These are phyloP conservation scores for Lapara coniferarum DNA, from an alignment of 2,888 invertebrate genomes.

Conservation along the genomic window DNA sequence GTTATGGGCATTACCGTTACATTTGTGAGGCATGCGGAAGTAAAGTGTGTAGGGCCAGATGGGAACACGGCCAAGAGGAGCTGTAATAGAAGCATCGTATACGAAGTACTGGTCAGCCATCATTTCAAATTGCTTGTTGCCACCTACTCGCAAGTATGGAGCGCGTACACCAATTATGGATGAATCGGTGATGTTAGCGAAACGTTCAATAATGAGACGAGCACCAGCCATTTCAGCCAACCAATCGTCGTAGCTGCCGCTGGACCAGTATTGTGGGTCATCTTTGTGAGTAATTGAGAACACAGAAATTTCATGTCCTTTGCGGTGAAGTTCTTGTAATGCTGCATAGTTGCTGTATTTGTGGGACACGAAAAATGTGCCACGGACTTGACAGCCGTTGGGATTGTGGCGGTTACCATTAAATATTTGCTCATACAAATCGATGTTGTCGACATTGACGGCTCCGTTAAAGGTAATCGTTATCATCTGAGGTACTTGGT, in stretches of 20 bases:
- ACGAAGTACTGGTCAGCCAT: slow-evolving; percentile 97
- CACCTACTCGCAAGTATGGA: slow-evolving; percentile 94
- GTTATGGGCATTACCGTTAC: slow-evolving; percentile 96
- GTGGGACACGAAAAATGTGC: slow-evolving; percentile 96
- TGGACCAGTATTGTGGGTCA: slow-evolving; percentile 94
- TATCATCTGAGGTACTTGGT: slow-evolving; percentile 96
- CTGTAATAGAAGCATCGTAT: slow-evolving; percentile 97
- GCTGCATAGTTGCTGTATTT: slow-evolving; percentile 96
- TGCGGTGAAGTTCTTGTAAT: slow-evolving; percentile 93
- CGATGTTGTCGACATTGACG: slow-evolving; percentile 96
- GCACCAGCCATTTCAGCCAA: slow-evolving; percentile 97
- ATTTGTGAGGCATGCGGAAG: slow-evolving; percentile 98
- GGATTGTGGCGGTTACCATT: slow-evolving; percentile 93
- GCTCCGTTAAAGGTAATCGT: slow-evolving; percentile 97
- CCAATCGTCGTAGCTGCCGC: slow-evolving; percentile 95
- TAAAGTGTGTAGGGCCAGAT: slow-evolving; percentile 99
- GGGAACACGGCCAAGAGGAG: slow-evolving; percentile 93
- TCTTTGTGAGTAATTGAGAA: slow-evolving; percentile 97
- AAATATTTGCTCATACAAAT: slow-evolving; percentile 95
- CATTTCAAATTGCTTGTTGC: slow-evolving; percentile 98
- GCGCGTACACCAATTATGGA: slow-evolving; percentile 95
- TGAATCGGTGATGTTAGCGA: slow-evolving; percentile 95
- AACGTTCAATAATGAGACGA: slow-evolving; percentile 92
- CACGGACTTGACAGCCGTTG: slow-evolving; percentile 94
- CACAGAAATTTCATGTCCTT: slow-evolving; percentile 95